These are phyloP conservation scores for Cettia cetti DNA, from an alignment of 2,113 vertebrate genomes.

Conservation along the genomic window DNA sequence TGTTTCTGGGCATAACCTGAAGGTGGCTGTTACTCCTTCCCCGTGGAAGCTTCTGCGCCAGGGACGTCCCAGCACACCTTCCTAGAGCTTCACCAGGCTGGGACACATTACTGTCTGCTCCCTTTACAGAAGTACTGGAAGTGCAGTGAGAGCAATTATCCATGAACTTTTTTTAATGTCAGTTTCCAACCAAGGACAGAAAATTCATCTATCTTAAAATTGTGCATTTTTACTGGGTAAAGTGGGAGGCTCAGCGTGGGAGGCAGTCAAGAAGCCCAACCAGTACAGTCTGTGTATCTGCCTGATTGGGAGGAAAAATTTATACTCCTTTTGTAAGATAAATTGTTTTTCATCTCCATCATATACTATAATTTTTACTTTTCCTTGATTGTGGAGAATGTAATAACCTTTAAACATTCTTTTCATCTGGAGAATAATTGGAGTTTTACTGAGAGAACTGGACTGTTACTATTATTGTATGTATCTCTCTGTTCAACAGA, in stretches of 20 bases:
- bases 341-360: background rate
- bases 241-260: background rate
- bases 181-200: background rate
- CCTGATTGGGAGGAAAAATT: background rate
- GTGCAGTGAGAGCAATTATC: background rate
- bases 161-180: background rate
- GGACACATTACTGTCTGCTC: background rate
- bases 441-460: background rate
- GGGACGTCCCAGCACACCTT: accelerated
- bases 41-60: accelerated
- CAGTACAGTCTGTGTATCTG: background rate
- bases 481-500: background rate
- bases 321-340: background rate
- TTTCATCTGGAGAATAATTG: background rate
- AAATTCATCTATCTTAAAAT: background rate
- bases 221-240: background rate
- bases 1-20: background rate
- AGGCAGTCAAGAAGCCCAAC: background rate
- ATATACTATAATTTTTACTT: background rate
- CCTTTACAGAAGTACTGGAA: background rate
- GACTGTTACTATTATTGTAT: background rate
- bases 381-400: background rate
- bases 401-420: background rate
- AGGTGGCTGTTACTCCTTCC: accelerated
- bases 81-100: background rate